A percentile compares a stretch with the other conserved stretches of the same genome.
Evolutionary conservation across 2,888 invertebrate species (phyloP).

Genomic region (Leptura quadrifasciata): DNA sequence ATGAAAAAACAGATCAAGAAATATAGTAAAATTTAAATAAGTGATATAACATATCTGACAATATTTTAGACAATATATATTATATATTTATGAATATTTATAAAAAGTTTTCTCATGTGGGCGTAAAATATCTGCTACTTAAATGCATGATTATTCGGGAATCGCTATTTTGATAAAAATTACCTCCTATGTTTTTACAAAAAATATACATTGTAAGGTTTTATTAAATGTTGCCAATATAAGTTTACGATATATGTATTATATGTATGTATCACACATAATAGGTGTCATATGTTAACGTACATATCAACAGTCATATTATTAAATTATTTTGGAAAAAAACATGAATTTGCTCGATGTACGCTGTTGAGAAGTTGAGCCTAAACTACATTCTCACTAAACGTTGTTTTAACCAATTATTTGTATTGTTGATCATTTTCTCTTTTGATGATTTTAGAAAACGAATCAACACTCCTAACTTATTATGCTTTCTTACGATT

Average conservation of each 20-base stretch:
- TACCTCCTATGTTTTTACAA: slow-evolving; percentile 41
- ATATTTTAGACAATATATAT: slow-evolving; percentile 69
- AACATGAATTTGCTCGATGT: not conserved
- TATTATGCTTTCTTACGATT: no score
- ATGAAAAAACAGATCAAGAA: slow-evolving; percentile 57
- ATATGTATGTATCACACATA: slow-evolving; percentile 39
- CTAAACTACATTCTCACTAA: no score
- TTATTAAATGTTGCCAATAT: slow-evolving; percentile 48
- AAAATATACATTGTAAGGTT: slow-evolving; percentile 40
- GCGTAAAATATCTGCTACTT: slow-evolving; percentile 59
- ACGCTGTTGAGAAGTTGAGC: not conserved
- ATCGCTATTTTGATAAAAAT: slow-evolving; percentile 60
- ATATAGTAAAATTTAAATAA: slow-evolving; percentile 57
- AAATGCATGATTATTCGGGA: slow-evolving; percentile 52
- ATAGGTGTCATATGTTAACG: slow-evolving; percentile 37
- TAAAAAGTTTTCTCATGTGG: slow-evolving; percentile 64
- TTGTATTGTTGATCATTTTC: no score
- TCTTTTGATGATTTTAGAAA: no score
- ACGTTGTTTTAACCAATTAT: no score
- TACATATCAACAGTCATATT: slow-evolving; percentile 14
- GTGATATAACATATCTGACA: slow-evolving; percentile 69
- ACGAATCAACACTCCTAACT: no score
- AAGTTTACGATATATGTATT: slow-evolving; percentile 35
- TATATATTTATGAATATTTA: slow-evolving; percentile 59
- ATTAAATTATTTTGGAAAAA: not conserved